phyloP scores from a whole-genome alignment of 2,113 vertebrate genomes.

The Myodes glareolus region DNA sequence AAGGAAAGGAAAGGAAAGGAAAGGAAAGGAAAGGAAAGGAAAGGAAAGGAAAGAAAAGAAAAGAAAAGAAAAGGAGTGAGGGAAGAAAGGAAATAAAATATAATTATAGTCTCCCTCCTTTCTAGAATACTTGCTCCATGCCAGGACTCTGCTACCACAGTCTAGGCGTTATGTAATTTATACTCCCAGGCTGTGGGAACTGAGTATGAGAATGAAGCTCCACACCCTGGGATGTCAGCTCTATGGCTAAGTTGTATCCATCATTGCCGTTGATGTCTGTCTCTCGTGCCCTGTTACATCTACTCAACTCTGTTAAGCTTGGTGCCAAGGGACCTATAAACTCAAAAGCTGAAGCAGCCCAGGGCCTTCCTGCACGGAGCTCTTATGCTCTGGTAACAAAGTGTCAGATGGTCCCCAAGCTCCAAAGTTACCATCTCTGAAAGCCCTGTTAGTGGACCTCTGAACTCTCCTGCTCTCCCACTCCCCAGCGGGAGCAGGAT shows the following conservation, averaged over 20 bases:
- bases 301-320: not conserved
- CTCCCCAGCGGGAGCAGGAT: not conserved
- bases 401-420: not conserved
- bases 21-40: not conserved
- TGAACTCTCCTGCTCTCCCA: not conserved
- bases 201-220: not conserved
- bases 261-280: not conserved
- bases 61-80: not conserved
- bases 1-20: not conserved
- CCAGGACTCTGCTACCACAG: not conserved
- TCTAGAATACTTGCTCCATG: not conserved
- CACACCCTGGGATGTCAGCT: not conserved
- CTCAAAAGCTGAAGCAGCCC: not conserved
- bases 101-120: not conserved
- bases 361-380: not conserved
- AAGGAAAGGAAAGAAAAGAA: not conserved
- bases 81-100: not conserved
- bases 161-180: not conserved
- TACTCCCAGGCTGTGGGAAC: not conserved
- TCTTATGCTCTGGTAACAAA: not conserved
- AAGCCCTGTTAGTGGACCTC: not conserved
- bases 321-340: not conserved
- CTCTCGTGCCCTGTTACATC: too few species aligned
- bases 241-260: not conserved
- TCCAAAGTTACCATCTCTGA: not conserved